These are phyloP conservation scores for Polyommatus icarus DNA, from an alignment of 2,888 invertebrate genomes.

Conservation along the genomic window DNA sequence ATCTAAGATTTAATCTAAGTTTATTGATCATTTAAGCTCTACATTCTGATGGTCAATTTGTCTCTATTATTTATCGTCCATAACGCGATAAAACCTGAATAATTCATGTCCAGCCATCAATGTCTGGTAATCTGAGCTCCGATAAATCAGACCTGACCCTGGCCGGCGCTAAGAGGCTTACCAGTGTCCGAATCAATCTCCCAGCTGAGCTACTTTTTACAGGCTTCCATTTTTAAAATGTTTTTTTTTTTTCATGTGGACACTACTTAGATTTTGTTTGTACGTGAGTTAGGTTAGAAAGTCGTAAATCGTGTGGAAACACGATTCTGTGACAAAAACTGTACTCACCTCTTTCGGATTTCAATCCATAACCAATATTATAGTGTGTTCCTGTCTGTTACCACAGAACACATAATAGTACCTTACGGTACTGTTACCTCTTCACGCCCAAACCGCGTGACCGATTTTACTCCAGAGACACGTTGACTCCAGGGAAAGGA, in stretches of 20 bases:
- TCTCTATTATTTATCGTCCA: constrained; percentile 45
- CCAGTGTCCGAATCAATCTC: constrained; percentile 33
- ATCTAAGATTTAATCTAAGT: not conserved
- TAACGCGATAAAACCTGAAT: constrained; percentile 46
- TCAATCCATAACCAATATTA: too few relatives aligned
- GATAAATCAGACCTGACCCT: constrained; percentile 42
- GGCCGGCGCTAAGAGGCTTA: constrained; percentile 38
- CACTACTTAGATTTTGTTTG: not conserved
- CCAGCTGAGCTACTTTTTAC: not conserved
- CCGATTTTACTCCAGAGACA: too few relatives aligned
- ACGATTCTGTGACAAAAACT: too few relatives aligned
- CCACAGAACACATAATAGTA: too few relatives aligned
- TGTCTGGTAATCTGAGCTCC: constrained; percentile 39
- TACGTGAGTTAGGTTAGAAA: not conserved
- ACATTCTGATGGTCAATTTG: constrained; percentile 50
- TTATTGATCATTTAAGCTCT: not conserved
- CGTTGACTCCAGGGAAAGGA: too few relatives aligned
- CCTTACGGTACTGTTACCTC: too few relatives aligned
- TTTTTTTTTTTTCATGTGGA: too few relatives aligned
- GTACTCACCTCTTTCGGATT: too few relatives aligned
- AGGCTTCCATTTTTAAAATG: not conserved
- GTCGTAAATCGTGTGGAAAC: too few relatives aligned
- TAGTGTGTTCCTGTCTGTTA: too few relatives aligned
- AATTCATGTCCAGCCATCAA: constrained; percentile 43
- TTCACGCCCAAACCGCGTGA: too few relatives aligned